A percentile compares a stretch with the other conserved stretches of the same genome.
phyloP scores from a whole-genome alignment of 2,888 invertebrate species.

The Panzeria rudis region DNA sequence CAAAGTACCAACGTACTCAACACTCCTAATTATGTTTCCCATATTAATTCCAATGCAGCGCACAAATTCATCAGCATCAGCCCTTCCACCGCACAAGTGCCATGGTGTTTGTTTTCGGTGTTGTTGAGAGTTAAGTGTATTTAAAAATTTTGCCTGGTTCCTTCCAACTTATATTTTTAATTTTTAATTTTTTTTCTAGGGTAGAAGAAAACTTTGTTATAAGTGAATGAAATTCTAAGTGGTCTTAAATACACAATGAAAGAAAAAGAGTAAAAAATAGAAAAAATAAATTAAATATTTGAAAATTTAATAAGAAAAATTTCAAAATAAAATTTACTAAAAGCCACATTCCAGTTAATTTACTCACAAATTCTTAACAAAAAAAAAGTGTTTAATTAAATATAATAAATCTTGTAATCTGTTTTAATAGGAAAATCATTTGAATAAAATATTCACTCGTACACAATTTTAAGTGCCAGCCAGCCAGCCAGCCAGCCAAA shows the following conservation, averaged over 20 bases:
- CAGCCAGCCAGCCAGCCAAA: no score
- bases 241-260: slow-evolving; percentile 39
- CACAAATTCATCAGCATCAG: slow-evolving; percentile 48
- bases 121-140: slow-evolving; percentile 62
- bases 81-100: slow-evolving; percentile 44
- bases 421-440: neutral
- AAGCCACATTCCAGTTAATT: neutral
- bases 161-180: slow-evolving; percentile 11
- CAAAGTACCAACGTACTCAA: neutral
- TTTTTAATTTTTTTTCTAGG: slow-evolving; percentile 7
- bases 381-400: neutral
- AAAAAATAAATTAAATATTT: slow-evolving; percentile 26
- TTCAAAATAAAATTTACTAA: neutral
- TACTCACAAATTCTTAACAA: neutral
- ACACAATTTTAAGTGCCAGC: neutral
- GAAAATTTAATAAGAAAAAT: slow-evolving; percentile 28
- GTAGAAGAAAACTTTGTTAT: slow-evolving; percentile 40
- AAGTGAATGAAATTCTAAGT: slow-evolving; percentile 65
- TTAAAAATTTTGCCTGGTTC: slow-evolving; percentile 27
- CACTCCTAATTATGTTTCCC: slow-evolving; percentile 29
- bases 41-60: slow-evolving; percentile 47
- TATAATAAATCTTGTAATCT: neutral
- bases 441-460: neutral
- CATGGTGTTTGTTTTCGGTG: slow-evolving; percentile 62
- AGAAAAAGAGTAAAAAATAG: neutral